Conservation (phyloP, 30 jellyfish, hydroid and myxozoan species). For the Hydra vulgaris region DNA sequence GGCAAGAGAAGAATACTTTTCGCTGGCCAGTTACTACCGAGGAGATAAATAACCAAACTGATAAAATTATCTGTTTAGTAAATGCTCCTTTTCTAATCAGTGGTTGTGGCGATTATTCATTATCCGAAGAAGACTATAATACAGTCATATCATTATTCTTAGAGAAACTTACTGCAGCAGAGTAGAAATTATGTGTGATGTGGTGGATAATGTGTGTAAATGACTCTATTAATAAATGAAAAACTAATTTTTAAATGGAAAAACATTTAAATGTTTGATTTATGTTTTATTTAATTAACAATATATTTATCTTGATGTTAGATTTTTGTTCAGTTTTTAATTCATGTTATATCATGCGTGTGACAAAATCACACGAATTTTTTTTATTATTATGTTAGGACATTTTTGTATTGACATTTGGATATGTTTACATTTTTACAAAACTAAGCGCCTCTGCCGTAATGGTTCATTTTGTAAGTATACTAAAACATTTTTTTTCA, state of each 20-base stretch:
- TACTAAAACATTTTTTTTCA: no score
- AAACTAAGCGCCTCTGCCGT: not conserved
- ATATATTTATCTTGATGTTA: not conserved
- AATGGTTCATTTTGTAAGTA: not conserved
- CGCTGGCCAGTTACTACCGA: not conserved
- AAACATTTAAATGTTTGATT: not conserved
- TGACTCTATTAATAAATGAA: not conserved
- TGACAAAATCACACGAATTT: not conserved
- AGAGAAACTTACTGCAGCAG: not conserved
- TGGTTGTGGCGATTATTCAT: not conserved
- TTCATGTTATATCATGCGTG: not conserved
- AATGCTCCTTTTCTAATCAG: not conserved
- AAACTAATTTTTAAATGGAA: not conserved
- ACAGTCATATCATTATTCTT: not conserved
- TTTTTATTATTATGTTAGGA: not conserved
- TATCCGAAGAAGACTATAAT: not conserved
- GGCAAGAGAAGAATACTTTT: not conserved
- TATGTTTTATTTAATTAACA: not conserved
- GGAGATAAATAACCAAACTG: not conserved
- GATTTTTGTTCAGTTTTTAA: not conserved
- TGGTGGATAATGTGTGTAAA: not conserved
- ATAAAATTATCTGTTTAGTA: not conserved
- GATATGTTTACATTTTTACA: not conserved
- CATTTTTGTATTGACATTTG: not conserved
- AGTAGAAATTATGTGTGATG: not conserved